Evolutionary conservation across 2,888 invertebrate species (phyloP), one percentile per base, ranked within the genome.

Genomic region (Nomada ruficornis): DNA sequence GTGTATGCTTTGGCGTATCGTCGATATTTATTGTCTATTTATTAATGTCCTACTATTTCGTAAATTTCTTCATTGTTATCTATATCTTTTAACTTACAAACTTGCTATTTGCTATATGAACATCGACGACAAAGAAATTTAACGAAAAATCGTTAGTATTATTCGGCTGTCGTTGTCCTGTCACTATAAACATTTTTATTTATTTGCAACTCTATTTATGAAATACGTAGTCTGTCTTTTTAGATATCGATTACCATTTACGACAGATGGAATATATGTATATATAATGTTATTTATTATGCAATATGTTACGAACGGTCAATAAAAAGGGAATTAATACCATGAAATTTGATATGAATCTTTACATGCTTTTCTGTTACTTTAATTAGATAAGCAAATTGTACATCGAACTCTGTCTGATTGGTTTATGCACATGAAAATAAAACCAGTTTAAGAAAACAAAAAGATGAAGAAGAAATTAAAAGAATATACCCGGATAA

Each of bases 291-390:
- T 91, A 86, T 90, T 88, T 85, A 91, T 88, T 90, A 90, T 90
- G 88, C 84, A 85, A 85, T 85, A 89, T 80, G 84, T 90, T 90
- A 87, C 88, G 80, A 90, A 89, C 88, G 87, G 89, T 90, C 90
- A 91, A 91, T 91, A 69, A 70, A 91, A 87, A 82, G 80, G 13
- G 44, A 89, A 85, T 85, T 84, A 90, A 89, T 80, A 78, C 70
- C 52, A 65, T 29, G 55, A 36, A 15, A 26, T 26, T 15, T 62
- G n/a, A 36, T 74, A 26, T 13, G 13, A 47, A 50, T n/a, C 18
- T 57, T n/a, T 15, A 64, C 5, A 36, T 36, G 36, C 36, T 7
- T 36, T 7, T 7, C 9, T 36, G 7, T 36, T 36, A 36, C 7
- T 36, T 36, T 36, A 36, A 36, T 36, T 36, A 7, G 36, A 29